Conservation (phyloP, 2,797 vertebrate species). For the Nannoperca obscura region DNA sequence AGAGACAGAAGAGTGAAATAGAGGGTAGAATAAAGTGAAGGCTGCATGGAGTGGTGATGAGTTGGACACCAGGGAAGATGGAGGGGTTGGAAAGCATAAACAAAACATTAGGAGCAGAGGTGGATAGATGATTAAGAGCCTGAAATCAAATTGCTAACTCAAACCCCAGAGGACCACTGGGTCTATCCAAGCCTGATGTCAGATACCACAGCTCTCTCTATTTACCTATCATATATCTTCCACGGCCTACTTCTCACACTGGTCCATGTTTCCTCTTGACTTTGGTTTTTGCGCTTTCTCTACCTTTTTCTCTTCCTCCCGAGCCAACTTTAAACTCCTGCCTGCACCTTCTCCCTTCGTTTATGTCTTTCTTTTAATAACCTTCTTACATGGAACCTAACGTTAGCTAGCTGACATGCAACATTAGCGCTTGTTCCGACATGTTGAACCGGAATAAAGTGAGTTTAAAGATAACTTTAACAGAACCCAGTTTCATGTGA, state of each 20-base stretch:
- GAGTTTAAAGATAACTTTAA: too few species aligned
- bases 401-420: too few species aligned
- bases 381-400: too few species aligned
- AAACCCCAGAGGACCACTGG: conserved; percentile 35
- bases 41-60: conserved; percentile 17
- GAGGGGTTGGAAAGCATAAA: conserved; percentile 37
- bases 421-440: too few species aligned
- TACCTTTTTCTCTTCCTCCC: background rate
- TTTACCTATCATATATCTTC: conserved; percentile 17
- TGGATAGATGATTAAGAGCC: conserved; percentile 42
- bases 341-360: background rate
- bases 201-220: conserved; percentile 27
- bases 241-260: conserved; percentile 6
- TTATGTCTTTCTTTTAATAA: background rate
- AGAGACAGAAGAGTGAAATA: conserved; percentile 9
- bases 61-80: conserved; percentile 37
- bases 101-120: conserved; percentile 47
- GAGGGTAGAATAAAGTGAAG: conserved; percentile 15
- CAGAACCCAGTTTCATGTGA: too few species aligned
- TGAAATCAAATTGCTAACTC: conserved; percentile 46
- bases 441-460: too few species aligned
- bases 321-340: background rate
- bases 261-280: background rate
- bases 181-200: conserved; percentile 47
- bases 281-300: conserved; percentile 9